These are phyloP conservation scores for Athene cunicularia DNA, from an alignment of 2,113 vertebrate species.

Conservation along the genomic window DNA sequence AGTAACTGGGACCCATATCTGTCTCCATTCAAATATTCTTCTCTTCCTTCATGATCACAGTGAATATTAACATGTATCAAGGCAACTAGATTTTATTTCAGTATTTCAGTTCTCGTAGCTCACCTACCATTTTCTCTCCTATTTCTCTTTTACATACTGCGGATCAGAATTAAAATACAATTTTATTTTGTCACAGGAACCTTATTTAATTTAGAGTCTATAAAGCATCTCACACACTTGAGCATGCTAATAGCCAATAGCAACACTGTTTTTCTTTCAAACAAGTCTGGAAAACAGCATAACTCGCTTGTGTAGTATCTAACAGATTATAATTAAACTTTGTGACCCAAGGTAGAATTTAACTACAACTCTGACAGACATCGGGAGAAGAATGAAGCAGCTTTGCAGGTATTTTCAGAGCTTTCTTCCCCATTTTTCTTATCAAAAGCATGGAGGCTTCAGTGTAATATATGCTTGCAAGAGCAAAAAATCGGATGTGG, in stretches of 20 bases:
- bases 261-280: not conserved
- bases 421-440: not conserved
- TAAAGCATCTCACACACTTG: not conserved
- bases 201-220: not conserved
- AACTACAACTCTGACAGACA: not conserved
- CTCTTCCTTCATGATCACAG: not conserved
- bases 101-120: not conserved
- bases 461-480: accelerated
- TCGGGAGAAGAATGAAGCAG: not conserved
- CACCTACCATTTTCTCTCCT: not conserved
- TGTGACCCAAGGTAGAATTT: not conserved
- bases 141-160: not conserved
- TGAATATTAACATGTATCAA: not conserved
- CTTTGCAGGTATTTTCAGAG: not conserved
- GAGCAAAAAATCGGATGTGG: not conserved
- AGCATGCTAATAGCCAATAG: not conserved
- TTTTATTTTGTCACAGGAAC: not conserved
- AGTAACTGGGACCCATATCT: not conserved
- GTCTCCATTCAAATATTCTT: not conserved
- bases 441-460: not conserved
- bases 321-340: not conserved
- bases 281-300: not conserved
- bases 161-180: not conserved
- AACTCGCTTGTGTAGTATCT: not conserved
- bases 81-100: not conserved